A percentile compares a stretch with the other conserved stretches of the same genome.
Evolutionary conservation across 2,888 invertebrate genomes (phyloP).

Genomic region (Machimus atricapillus): DNA sequence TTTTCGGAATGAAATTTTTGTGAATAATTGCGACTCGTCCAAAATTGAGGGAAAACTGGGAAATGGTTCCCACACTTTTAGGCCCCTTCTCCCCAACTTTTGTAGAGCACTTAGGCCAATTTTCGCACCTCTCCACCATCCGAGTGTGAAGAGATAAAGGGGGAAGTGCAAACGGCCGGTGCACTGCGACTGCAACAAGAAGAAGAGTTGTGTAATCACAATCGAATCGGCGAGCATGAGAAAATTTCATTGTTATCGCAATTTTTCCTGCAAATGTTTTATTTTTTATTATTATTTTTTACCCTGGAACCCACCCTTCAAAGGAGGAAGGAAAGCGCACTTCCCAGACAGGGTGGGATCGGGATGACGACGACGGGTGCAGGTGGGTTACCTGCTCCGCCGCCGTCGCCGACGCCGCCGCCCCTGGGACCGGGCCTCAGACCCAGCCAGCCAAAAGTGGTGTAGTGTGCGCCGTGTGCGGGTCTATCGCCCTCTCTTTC

Average conservation of each 20-base stretch:
- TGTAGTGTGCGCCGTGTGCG: not conserved
- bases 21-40: not conserved
- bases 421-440: not conserved
- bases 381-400: not conserved
- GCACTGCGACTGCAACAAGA: not conserved
- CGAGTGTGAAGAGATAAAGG: not conserved
- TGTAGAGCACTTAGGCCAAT: not conserved
- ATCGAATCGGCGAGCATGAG: not conserved
- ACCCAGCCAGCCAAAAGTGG: not conserved
- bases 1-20: not conserved
- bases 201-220: conserved; percentile 23
- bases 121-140: not conserved
- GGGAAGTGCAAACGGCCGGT: not conserved
- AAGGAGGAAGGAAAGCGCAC: conserved; percentile 5
- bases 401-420: not conserved
- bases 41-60: not conserved
- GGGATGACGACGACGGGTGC: not conserved
- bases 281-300: not conserved
- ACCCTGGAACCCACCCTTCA: not conserved
- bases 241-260: conserved; percentile 36
- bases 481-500: conserved; percentile 6
- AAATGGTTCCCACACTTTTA: not conserved
- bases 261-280: not conserved
- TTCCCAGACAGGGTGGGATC: conserved; percentile 8
- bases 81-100: not conserved